Evolutionary conservation across 2,888 invertebrate species (phyloP), one percentile per base, ranked within the genome.

Genomic region (Amblyteles armatorius): DNA sequence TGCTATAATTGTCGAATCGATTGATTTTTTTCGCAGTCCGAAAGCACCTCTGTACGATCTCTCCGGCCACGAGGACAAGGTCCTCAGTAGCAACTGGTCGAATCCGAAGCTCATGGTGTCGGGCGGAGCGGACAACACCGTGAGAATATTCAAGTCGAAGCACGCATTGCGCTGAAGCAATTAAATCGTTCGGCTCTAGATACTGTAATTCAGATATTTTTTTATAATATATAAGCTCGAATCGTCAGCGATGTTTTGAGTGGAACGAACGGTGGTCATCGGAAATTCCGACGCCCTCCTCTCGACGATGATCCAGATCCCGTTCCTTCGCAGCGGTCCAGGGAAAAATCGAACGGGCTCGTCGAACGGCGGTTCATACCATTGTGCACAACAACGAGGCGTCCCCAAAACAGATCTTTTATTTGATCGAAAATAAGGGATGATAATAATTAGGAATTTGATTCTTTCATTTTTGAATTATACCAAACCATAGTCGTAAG

Each of bases 31-130:
- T 95, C 95, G 87, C 94, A 98, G 99, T 93, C 97, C 98, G 0
- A 97, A 97, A 92, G 98, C 98, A 0, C 97, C 99, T 0, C 94
- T 99, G 0, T 99, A 97, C 93, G 98, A 99, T 93, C 94, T 99
- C 89, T 96, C 96, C 77, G 99, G 99, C 0, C 99, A 99, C 93
- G 97, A 98, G 91, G 99, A 99, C 91, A 98, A 98, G 94, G 97
- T 98, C 6, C 95, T 99, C 73, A 97, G 97, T 93, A 98, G 98
- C 88, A 98, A 99, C 94, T 99, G 99, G 99, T 97, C 98, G 1
- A 97, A 97, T 94, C 96, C 97, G 0, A 95, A 97, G 74, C 95
- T 97, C 76, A 96, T 99, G 86, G 95, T 99, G 83, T 99, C 99
- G 83, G 99, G 99, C 48, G 97, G 98, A 13, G 96, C 97, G 50